These are phyloP conservation scores for Aphelocoma coerulescens DNA, from an alignment of 2,113 vertebrate species.

Conservation along the genomic window DNA sequence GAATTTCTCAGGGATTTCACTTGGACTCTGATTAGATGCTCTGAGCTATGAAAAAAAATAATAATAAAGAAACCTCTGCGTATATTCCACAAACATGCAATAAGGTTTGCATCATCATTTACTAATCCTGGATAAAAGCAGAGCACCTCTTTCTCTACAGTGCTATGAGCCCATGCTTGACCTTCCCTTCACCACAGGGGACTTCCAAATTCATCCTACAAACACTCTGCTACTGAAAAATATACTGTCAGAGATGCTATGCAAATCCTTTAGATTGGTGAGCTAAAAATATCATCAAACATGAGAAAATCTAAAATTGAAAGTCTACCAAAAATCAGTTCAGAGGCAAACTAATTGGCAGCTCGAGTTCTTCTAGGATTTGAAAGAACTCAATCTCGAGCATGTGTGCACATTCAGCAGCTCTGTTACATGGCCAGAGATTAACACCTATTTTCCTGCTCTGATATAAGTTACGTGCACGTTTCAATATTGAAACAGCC, in stretches of 20 bases:
- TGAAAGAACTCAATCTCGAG: background rate
- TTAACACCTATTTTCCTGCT: background rate
- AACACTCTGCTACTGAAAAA: background rate
- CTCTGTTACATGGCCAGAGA: background rate
- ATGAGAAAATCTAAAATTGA: background rate
- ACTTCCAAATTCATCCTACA: background rate
- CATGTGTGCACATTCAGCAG: background rate
- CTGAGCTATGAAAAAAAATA: background rate
- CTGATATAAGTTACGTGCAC: rapidly evolving
- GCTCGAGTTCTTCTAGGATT: background rate
- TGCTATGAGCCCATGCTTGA: rapidly evolving
- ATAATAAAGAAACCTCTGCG: background rate
- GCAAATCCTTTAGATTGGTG: background rate
- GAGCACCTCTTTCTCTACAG: background rate
- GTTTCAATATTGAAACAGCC: background rate
- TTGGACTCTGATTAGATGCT: background rate
- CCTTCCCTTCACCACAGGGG: background rate
- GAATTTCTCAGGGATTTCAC: background rate
- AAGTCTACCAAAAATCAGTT: background rate
- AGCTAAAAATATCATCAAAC: background rate
- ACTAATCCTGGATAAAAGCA: background rate
- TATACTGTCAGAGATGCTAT: rapidly evolving
- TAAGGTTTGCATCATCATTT: background rate
- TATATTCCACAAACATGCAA: background rate
- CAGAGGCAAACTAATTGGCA: background rate